Conservation (phyloP, 2,797 vertebrate species). For the Staurois parvus region DNA sequence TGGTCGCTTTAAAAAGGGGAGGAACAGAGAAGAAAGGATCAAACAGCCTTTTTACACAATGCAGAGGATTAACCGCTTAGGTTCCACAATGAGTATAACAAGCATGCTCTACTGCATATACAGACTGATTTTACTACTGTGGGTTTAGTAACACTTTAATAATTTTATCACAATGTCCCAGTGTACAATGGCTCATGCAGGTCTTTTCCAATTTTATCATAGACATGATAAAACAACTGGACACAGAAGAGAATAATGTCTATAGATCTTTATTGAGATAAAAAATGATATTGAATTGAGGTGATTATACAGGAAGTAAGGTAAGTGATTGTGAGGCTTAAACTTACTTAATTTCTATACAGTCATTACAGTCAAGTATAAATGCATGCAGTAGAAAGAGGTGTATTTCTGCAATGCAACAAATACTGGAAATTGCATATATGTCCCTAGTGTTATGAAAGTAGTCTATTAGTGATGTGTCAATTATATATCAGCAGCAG, state of each 20-base stretch:
- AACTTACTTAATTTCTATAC: conserved; percentile 22
- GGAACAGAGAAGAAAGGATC: too few species aligned
- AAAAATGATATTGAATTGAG: conserved; percentile 56
- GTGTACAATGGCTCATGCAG: too few species aligned
- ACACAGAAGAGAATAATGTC: neutral
- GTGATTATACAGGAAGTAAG: conserved; percentile 46
- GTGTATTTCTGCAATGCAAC: conserved; percentile 59
- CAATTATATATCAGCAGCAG: conserved; percentile 50
- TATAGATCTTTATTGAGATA: conserved; percentile 56
- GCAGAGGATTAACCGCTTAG: too few species aligned
- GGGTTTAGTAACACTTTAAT: too few species aligned
- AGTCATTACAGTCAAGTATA: conserved; percentile 60
- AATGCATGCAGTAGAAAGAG: conserved; percentile 62
- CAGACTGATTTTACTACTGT: too few species aligned
- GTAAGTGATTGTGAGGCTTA: conserved; percentile 37
- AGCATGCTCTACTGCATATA: too few species aligned
- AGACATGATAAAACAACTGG: neutral
- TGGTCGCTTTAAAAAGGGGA: too few species aligned
- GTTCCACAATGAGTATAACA: too few species aligned
- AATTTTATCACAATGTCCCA: too few species aligned
- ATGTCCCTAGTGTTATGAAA: conserved; percentile 34
- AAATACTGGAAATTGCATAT: conserved; percentile 44
- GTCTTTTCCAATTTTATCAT: too few species aligned
- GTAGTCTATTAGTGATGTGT: conserved; percentile 38
- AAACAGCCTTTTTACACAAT: too few species aligned